A percentile compares a stretch with the other conserved stretches of the same genome.
These are phyloP conservation scores for Tetramorium parvispinum DNA, from an alignment of 1,140 invertebrate species.

Conservation along the genomic window DNA sequence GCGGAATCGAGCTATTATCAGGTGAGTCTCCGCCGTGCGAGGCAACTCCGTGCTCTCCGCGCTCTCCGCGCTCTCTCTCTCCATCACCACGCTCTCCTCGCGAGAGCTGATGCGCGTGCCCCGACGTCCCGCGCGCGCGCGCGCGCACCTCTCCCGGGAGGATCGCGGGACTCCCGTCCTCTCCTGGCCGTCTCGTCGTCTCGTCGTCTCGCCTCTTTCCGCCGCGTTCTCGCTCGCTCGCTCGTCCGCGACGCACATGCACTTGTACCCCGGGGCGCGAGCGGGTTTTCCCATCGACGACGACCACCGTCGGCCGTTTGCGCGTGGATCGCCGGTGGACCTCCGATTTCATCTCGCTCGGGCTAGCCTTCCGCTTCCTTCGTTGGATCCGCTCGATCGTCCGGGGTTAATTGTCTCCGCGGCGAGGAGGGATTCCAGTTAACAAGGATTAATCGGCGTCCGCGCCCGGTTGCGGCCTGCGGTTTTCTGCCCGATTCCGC, in stretches of 20 bases:
- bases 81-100: constrained; percentile 73
- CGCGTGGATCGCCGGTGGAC: not conserved
- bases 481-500: not conserved
- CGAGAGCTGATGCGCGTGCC: constrained; percentile 65
- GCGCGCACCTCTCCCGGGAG: constrained; percentile 9
- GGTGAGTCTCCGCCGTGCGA: constrained; percentile 82
- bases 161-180: not conserved
- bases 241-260: constrained; percentile 43
- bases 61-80: constrained; percentile 61
- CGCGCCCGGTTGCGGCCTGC: not conserved
- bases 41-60: constrained; percentile 22
- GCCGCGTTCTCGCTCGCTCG: not conserved
- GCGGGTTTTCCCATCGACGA: constrained; percentile 37
- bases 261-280: constrained; percentile 26
- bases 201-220: too few relatives aligned
- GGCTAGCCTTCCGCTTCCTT: not conserved
- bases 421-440: not conserved
- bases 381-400: not conserved
- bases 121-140: not conserved
- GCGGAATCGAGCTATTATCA: constrained; percentile 88
- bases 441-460: not conserved
- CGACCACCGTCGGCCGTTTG: constrained; percentile 22
- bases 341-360: constrained; percentile 31
- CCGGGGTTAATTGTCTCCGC: constrained; percentile 22
- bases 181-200: not conserved